Base-by-base conservation (phyloP, 1,140 invertebrate species). In the Aphidius gifuensis region DNA sequence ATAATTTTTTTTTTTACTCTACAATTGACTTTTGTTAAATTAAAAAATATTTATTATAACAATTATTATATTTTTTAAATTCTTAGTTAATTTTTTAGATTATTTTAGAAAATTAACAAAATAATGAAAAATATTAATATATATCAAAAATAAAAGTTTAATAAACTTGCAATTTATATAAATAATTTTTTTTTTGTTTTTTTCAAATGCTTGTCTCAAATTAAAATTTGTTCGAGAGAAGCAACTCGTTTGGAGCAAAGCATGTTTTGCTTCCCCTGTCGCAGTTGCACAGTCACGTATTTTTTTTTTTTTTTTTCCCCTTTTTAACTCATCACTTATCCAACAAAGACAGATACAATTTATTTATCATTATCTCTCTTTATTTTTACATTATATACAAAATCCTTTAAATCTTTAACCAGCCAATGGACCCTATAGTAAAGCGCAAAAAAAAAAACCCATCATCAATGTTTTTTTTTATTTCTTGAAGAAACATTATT, bases 201-300 rank as follows among this genome's bases (percentile, higher is more conserved):
- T 44, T 45, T 56, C 42, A 56, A 23, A 38, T 39, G 32, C 40
- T 51, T 50, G 49, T 32, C 40, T 49, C 43, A 38, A 56, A 56
- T 56, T 56, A 56, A 56, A 56, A n/a, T 45, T 9, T 38, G 21
- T 61, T 61, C 23, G 23, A 32, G 23, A 32, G 2, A 32, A 4
- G 69, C 63, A 68, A 68, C 68, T 76, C 66, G 69, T 69, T 64
- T 65, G 53, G 68, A 73, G 66, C 67, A 64, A 67, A 70, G 68
- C 66, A 68, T 67, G 64, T 69, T 66, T 69, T 45, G 42, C 45
- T 7, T 6, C 21, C 39, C 39, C 45, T 45, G 54, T 56, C n/a
- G 67, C 62, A 68, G 70, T 74, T 72, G 66, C 64, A 67, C 60
- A 71, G 71, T 72, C 71, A 71, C 70, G 71, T 75, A 71, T 56